phyloP scores from a whole-genome alignment of 1,140 invertebrate genomes.

The Delia radicum region DNA sequence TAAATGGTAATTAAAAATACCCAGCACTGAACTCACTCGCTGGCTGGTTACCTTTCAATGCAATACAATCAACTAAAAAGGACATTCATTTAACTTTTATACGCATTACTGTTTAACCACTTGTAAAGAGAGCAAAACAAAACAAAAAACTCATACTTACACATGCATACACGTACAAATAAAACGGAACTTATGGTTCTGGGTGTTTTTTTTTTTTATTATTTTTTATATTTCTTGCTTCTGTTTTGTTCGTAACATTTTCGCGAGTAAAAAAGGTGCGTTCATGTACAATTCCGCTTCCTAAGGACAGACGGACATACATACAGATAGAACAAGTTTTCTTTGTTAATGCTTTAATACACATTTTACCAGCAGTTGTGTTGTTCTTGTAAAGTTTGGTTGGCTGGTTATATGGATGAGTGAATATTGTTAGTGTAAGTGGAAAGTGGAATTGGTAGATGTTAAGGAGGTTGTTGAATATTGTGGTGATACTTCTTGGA shows the following conservation, averaged over 20 bases:
- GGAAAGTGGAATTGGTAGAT: background rate
- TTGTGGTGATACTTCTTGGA: background rate
- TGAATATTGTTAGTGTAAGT: background rate
- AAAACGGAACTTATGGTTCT: conserved; percentile 2
- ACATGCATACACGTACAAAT: background rate
- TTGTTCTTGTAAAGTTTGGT: too few species aligned
- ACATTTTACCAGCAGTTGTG: too few species aligned
- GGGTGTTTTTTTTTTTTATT: background rate
- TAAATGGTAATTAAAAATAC: too few species aligned
- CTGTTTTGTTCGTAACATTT: background rate
- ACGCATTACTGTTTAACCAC: conserved; percentile 13
- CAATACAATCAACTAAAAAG: conserved; percentile 20
- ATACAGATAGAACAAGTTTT: too few species aligned
- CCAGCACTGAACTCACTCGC: too few species aligned
- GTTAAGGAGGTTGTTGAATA: background rate
- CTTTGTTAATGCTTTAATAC: too few species aligned
- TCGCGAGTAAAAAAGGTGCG: conserved; percentile 14
- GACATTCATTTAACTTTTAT: conserved; percentile 20
- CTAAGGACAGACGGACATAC: background rate
- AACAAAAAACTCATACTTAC: background rate
- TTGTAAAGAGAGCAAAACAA: background rate
- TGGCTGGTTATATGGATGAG: background rate
- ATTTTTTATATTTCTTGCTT: background rate
- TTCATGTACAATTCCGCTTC: conserved; percentile 15
- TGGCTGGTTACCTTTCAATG: background rate